Evolutionary conservation across 2,113 vertebrate species (phyloP), one percentile per base, ranked within the genome.

Genomic region (Recurvirostra avosetta): DNA sequence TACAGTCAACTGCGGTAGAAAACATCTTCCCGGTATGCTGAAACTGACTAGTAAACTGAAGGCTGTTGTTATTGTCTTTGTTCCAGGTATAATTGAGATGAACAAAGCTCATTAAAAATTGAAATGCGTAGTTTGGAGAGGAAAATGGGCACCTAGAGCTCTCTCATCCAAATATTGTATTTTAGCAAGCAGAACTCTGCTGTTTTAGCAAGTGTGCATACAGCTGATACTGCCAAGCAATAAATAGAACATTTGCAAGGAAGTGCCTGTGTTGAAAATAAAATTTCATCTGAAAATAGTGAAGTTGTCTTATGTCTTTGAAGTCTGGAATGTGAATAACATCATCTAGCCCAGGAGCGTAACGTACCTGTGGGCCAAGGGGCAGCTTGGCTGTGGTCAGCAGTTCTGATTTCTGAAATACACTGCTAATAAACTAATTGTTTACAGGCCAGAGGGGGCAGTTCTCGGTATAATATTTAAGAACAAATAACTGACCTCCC

Each of bases 71-170:
- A 1, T 40, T 15, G 30, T 40, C 88, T 77, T 56, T 85, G 62
- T 58, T 87, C 55, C 66, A 85, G 77, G 71, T 88, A 25, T 15
- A 52, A 47, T 0, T 11, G 90, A 61, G 62, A 40, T 7, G 5
- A 88, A 2, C 32, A 58, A 43, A 75, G 55, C 79, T 90, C 89
- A 65, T 93, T 25, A 94, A 73, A 86, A 76, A 96, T 73, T 56
- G 74, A 90, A 11, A 71, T 17, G 20, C 2, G 1, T 3, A 13
- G 14, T 86, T 38, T 20, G 63, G 81, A 75, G 92, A 66, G 27
- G 91, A 66, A 70, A 56, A 22, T 6, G 27, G 41, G 56, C n/a
- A 50, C 49, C 49, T 50, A 25, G 22, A 50, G 49, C 22, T 25
- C 49, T 50, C 49, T 50, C 49, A 8, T n/a, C 78, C 70, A 43